phyloP scores from a whole-genome alignment of 2,113 vertebrate species.

The Calcarius ornatus region DNA sequence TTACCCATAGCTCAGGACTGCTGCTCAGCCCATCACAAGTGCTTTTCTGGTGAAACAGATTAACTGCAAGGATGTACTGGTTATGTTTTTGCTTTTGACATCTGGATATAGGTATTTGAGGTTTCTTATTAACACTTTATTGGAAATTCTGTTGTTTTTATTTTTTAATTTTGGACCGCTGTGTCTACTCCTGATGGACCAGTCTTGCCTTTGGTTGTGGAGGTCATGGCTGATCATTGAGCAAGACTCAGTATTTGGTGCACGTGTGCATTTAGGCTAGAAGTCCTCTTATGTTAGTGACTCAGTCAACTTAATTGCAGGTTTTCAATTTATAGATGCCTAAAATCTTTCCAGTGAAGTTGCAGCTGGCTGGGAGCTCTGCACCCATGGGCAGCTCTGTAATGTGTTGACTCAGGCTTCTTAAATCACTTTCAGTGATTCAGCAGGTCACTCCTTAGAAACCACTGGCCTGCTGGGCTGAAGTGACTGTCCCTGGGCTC shows the following conservation, averaged over 20 bases:
- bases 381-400: not conserved
- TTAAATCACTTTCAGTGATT: not conserved
- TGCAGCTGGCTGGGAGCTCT: not conserved
- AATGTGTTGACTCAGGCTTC: not conserved
- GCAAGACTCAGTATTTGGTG: not conserved
- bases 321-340: not conserved
- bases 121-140: not conserved
- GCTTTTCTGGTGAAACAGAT: not conserved
- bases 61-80: not conserved
- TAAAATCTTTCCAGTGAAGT: not conserved
- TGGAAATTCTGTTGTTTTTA: not conserved
- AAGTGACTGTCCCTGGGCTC: not conserved
- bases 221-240: not conserved
- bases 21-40: not conserved
- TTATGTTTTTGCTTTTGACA: not conserved
- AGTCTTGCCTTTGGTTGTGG: not conserved
- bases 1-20: not conserved
- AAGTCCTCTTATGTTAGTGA: not conserved
- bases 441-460: not conserved
- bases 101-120: not conserved
- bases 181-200: fast-evolving
- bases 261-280: not conserved
- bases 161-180: not conserved
- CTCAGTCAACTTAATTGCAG: not conserved
- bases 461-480: not conserved